Conservation (phyloP, 2,797 vertebrate species). For the Argentina silus region DNA sequence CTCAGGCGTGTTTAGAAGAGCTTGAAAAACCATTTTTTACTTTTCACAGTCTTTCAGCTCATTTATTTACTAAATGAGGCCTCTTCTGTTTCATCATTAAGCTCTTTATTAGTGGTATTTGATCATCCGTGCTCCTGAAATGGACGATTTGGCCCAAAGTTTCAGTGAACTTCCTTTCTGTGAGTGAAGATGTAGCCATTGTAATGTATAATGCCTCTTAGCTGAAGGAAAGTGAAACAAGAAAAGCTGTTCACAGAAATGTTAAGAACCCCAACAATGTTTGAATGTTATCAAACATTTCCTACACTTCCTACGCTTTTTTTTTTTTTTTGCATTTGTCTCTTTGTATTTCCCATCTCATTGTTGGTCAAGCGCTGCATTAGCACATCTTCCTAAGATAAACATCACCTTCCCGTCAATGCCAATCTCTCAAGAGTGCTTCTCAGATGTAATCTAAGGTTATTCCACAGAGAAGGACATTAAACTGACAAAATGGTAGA, state of each 20-base stretch:
- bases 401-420: conserved; percentile 61
- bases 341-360: conserved; percentile 47
- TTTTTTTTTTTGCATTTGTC: conserved; percentile 20
- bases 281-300: conserved; percentile 30
- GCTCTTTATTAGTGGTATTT: conserved; percentile 43
- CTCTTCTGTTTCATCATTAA: conserved; percentile 2
- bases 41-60: conserved; percentile 45
- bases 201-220: neutral
- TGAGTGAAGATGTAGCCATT: conserved; percentile 49
- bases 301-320: conserved; percentile 5
- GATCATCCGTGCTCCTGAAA: conserved; percentile 48
- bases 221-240: neutral
- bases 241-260: neutral
- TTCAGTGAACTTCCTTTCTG: conserved; percentile 58
- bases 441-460: conserved; percentile 62
- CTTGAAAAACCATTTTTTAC: conserved; percentile 45
- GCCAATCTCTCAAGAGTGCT: conserved; percentile 62
- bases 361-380: conserved; percentile 43
- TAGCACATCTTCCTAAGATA: conserved; percentile 66
- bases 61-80: conserved; percentile 64
- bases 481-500: conserved; percentile 49
- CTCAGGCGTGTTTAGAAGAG: conserved; percentile 48
- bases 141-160: conserved; percentile 61
- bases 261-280: neutral
- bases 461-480: conserved; percentile 61